Conservation (phyloP, 2,797 vertebrate species). For the Manis javanica region DNA sequence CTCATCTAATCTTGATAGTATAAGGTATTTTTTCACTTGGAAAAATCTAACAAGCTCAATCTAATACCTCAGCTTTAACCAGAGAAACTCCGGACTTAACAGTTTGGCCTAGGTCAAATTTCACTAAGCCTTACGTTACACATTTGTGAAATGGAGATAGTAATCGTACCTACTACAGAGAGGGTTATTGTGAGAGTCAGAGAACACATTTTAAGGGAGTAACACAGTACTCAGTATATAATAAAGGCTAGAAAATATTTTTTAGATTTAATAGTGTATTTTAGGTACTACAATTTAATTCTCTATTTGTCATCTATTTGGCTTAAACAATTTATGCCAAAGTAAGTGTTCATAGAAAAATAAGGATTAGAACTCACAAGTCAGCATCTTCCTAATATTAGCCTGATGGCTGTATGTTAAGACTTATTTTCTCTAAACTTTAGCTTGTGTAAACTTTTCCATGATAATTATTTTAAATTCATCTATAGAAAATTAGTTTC, state of each 20-base stretch:
- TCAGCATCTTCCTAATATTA: background rate
- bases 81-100: background rate
- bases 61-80: background rate
- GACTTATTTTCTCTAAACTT: background rate
- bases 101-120: background rate
- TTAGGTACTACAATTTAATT: background rate
- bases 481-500: background rate
- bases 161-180: background rate
- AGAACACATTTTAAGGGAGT: background rate
- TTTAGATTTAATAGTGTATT: background rate
- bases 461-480: slow-evolving; percentile 13
- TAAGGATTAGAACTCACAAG: background rate
- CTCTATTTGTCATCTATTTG: background rate
- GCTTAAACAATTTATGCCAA: background rate
- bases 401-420: background rate
- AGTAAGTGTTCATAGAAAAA: slow-evolving; percentile 17
- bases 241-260: background rate
- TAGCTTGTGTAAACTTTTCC: background rate
- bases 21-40: slow-evolving; percentile 17
- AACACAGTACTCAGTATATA: background rate
- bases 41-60: slow-evolving; percentile 36
- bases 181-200: background rate
- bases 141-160: slow-evolving; percentile 6
- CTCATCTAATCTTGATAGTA: background rate
- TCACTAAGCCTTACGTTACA: background rate